Conservation (phyloP, 1,140 invertebrate genomes). For the Hyphantria cunea region DNA sequence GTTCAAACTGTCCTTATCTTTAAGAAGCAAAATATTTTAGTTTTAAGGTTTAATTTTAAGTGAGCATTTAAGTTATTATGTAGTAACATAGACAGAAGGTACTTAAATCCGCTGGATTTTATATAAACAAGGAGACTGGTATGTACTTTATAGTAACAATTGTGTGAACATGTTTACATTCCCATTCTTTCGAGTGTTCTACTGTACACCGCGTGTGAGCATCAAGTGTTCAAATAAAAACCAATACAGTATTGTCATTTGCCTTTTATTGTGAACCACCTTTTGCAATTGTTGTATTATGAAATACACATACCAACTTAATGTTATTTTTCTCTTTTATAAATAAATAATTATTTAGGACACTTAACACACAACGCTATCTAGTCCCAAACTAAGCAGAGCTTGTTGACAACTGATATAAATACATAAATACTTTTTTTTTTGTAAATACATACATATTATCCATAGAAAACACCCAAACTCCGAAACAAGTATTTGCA, state of each 20-base stretch:
- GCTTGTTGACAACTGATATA: too few species aligned
- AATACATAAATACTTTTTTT: too few species aligned
- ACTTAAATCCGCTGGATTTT: conserved; percentile 72
- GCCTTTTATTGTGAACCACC: conserved; percentile 60
- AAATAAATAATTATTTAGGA: too few species aligned
- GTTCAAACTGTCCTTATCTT: conserved; percentile 56
- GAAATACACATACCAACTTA: too few species aligned
- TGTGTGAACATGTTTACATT: conserved; percentile 73
- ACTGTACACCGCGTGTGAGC: conserved; percentile 53
- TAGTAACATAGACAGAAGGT: conserved; percentile 57
- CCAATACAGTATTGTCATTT: conserved; percentile 77
- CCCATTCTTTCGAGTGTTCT: conserved; percentile 52
- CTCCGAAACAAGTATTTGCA: too few species aligned
- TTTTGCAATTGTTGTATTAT: too few species aligned
- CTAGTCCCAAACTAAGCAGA: too few species aligned
- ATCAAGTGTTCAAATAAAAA: conserved; percentile 71
- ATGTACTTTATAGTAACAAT: conserved; percentile 69
- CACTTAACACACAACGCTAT: too few species aligned
- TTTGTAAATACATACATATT: too few species aligned
- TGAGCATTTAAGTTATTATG: conserved; percentile 77
- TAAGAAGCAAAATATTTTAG: conserved; percentile 43
- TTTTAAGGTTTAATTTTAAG: conserved; percentile 57
- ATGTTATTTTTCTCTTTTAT: too few species aligned
- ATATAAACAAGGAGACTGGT: conserved; percentile 76
- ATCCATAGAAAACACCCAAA: too few species aligned